A percentile compares a stretch with the other conserved stretches of the same genome.
Conservation (phyloP, 2,113 vertebrate species). For the Pterocles gutturalis region DNA sequence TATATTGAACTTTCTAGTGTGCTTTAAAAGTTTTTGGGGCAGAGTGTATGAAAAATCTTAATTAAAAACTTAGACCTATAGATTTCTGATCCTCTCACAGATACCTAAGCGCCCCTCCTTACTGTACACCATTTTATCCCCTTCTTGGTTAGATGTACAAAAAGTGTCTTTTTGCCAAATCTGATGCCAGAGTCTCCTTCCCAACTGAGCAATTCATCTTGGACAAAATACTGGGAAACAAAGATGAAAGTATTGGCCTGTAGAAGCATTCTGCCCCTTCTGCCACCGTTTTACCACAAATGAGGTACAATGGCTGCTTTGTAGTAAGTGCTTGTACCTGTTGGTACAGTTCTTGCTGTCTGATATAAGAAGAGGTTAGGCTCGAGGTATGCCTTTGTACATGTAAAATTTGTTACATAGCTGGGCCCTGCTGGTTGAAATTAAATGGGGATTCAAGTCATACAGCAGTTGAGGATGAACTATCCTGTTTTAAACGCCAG, state of each 20-base stretch:
- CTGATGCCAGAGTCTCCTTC: not conserved
- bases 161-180: not conserved
- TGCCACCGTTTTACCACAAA: not conserved
- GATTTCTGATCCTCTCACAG: not conserved
- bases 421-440: not conserved
- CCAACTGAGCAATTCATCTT: not conserved
- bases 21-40: not conserved
- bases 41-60: not conserved
- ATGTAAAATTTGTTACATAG: accelerated
- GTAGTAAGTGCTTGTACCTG: not conserved
- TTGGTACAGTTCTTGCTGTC: not conserved
- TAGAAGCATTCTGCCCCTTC: not conserved
- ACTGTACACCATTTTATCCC: not conserved
- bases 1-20: not conserved
- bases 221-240: not conserved
- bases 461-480: not conserved
- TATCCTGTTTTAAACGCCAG: not conserved
- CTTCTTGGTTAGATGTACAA: not conserved
- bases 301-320: not conserved
- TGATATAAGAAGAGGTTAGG: not conserved
- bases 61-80: accelerated
- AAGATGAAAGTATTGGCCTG: not conserved
- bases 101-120: not conserved
- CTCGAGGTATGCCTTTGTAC: not conserved
- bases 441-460: not conserved